Evolutionary conservation across 2,888 invertebrate species (phyloP), one percentile per base, ranked within the genome.

Genomic region (Trimorus sp.): DNA sequence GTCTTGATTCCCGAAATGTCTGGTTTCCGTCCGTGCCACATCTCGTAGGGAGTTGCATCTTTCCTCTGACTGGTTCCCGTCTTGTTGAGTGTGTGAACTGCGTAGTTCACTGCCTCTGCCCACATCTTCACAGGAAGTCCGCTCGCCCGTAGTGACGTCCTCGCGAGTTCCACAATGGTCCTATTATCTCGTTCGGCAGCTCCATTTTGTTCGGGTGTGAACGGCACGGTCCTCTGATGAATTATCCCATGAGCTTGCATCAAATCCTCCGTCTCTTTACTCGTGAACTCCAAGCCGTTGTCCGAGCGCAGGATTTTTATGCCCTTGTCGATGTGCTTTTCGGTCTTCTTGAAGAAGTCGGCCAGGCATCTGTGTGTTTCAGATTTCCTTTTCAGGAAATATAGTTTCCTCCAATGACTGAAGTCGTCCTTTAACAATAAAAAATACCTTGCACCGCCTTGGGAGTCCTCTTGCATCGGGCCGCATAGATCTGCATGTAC

Each of bases 401-500:
- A 59, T 3, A 71, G 15, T 9, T 49, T 60, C 26, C 76, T 70
- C 56, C 58, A 76, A 4, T 26, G 26, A 4, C 26, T 26, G 26
- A 3, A 26, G 26, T 26, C 26, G 26, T 26, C 26, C 26, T 69
- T 78, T 6, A 82, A 42, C 15, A 82, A 36, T 0, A 78, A 49
- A 48, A 66, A 79, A 53, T 75, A 82, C 36, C 59, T 15, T 1
- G 79, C 26, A n/a, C 76, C 82, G 6, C 69, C 74, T 11, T 69
- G 12, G 4, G 77, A 83, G 3, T 45, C 69, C 8, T 71, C 60
- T 6, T 66, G 74, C 83, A 86, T 84, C 0, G 66, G 79, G 0
- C 85, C 83, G 45, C 85, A 84, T 2, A 26, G 16, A 37, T 86
- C 84, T 1, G 81, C 79, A 48, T 85, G 84, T 0, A 85, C 53